Evolutionary conservation across 2,113 vertebrate genomes (phyloP), one percentile per base, ranked within the genome.

Genomic region (Chionis minor): DNA sequence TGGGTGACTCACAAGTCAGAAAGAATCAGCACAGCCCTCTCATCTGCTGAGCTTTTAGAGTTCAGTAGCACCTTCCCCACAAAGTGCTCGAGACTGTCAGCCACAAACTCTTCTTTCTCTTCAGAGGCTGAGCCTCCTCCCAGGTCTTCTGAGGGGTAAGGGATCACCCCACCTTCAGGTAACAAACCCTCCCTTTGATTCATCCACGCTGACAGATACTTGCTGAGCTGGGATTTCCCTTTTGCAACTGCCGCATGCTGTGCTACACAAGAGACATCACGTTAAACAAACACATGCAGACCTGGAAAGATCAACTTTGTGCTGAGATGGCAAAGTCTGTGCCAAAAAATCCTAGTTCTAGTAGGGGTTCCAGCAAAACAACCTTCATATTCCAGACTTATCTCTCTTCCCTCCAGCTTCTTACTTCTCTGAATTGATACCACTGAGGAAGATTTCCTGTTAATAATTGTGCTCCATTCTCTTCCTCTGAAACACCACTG

Each of bases 201-300:
- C 80, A 67, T 20, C 59, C 69, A 20, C 5, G 19, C 38, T 69
- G 69, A 67, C 65, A 88, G 71, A 52, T 10, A n/a, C 18, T 88
- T 8, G 6, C 59, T 61, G 80, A 52, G 61, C 20, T 20, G 35
- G 61, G 56, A 71, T 24, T 71, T 61, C 70, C 22, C 72, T 71
- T 74, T 35, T 5, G 4, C 7, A 2, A 44, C 51, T n/a, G 47
- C 38, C 1, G 0, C 59, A 51, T 20, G 67, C 66, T n/a, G 38
- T 8, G 47, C 75, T 47, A 24, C 72, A 26, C 8, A 1, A 62
- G 59, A 73, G 32, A 69, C 2, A 2, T 21, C 63, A 52, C 38
- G n/a, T 61, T 30, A 79, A 85, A 94, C 5, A 94, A 86, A 89
- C 56, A 95, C 59, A 35, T 1, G 6, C 14, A 78, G 55, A 83